Evolutionary conservation across 2,888 invertebrate species (phyloP).

Genomic region (Ypsolopha sequella): DNA sequence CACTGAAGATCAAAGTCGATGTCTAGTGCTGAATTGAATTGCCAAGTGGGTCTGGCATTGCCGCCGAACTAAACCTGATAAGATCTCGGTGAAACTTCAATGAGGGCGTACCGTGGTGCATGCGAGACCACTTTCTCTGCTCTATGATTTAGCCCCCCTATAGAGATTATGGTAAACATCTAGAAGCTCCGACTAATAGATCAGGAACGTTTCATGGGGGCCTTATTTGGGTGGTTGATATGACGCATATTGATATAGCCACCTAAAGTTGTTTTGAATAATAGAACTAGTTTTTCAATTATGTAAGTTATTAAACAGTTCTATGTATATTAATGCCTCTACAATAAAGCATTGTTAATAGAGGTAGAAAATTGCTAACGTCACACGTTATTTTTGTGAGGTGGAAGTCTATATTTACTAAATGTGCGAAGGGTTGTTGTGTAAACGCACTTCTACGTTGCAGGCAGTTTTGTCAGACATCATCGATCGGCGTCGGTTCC

Average conservation of each 20-base stretch:
- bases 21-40: conserved; percentile 28
- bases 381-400: too few relatives aligned
- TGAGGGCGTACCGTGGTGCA: conserved; percentile 28
- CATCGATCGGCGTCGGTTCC: neutral
- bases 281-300: too few relatives aligned
- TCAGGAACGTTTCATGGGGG: too few relatives aligned
- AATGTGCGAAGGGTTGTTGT: neutral
- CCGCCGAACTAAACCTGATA: conserved; percentile 34
- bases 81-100: conserved; percentile 47
- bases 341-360: too few relatives aligned
- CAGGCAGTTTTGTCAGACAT: neutral
- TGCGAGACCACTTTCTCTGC: conserved; percentile 46
- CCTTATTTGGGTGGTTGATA: conserved; percentile 6
- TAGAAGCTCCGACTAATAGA: conserved; percentile 4
- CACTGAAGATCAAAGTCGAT: conserved; percentile 37
- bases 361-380: too few relatives aligned
- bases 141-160: conserved; percentile 26
- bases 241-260: neutral
- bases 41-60: conserved; percentile 43
- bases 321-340: too few relatives aligned
- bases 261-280: too few relatives aligned
- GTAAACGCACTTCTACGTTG: neutral
- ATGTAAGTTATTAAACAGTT: too few relatives aligned
- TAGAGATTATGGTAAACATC: conserved; percentile 5
- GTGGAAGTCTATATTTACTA: too few relatives aligned